These are phyloP conservation scores for Stomorhina lunata DNA, from an alignment of 2,888 invertebrate species.

Conservation along the genomic window DNA sequence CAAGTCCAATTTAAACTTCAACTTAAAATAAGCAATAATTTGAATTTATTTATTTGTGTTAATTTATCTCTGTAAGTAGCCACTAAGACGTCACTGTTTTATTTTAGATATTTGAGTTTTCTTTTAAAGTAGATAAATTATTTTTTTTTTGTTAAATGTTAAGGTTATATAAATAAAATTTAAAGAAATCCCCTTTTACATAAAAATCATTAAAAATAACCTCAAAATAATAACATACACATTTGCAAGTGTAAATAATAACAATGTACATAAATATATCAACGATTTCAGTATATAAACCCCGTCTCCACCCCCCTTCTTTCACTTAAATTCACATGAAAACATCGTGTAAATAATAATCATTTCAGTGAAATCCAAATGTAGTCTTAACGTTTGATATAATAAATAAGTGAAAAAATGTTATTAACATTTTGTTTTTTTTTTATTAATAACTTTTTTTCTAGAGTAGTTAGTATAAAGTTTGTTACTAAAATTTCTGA, in stretches of 20 bases:
- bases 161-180: constrained; percentile 7
- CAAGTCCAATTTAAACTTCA: not conserved
- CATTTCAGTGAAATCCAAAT: constrained; percentile 37
- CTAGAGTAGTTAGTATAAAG: constrained; percentile 51
- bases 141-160: constrained; percentile 15
- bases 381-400: constrained; percentile 41
- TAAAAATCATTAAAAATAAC: constrained; percentile 8
- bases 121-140: constrained; percentile 8
- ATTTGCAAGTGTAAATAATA: constrained; percentile 45
- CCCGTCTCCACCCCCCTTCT: not conserved
- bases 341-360: constrained; percentile 58
- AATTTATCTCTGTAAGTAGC: constrained; percentile 7
- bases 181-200: not conserved
- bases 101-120: constrained; percentile 8
- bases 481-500: constrained; percentile 33
- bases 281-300: constrained; percentile 1
- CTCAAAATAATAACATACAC: constrained; percentile 3
- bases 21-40: not conserved
- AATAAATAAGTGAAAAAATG: constrained; percentile 1
- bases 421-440: not conserved
- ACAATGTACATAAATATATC: constrained; percentile 46
- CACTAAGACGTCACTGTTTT: constrained; percentile 7
- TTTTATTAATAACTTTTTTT: constrained; percentile 3
- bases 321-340: not conserved
- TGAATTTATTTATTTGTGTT: not conserved